Evolutionary conservation across 1,140 invertebrate genomes (phyloP), one percentile per base, ranked within the genome.

Genomic region (Eupristina koningsbergeri): DNA sequence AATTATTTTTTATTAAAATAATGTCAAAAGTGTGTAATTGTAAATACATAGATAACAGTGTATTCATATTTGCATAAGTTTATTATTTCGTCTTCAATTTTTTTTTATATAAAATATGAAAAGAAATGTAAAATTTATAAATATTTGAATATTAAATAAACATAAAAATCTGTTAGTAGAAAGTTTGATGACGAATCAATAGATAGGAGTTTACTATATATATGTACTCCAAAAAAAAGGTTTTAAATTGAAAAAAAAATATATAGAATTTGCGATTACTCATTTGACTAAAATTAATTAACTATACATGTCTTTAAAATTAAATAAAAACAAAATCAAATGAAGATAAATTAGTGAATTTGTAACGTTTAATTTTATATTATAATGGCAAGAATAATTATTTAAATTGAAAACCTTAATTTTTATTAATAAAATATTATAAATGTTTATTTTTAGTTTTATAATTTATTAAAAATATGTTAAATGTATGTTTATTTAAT

Each of bases 111-210:
- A 64, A 80, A 34, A 29, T 47, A 47, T 2, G 15, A 50, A 73
- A n/a, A 71, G 13, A 80, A 80, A 80, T 80, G 26, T 80, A 67
- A 80, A 31, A 53, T 34, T 78, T 80, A 67, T 80, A 31, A 80
- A 50, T 73, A 67, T 80, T 80, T 73, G 34, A 80, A 80, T 80
- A 67, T 80, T 71, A 80, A 80, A 26, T 8, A 80, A 53, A 34
- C 45, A 39, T 58, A 80, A 80, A 58, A 71, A 71, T 5, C 45
- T 71, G 22, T 71, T 47, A 71, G 61, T n/a, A 45, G 58, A 13
- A 58, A 34, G 9, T 77, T 77, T 17, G 17, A 67, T 64, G 22
- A 39, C 36, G 31, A 61, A 61, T 50, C 29, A n/a, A n/a, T n/a
- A n/a, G n/a, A n/a, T n/a, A n/a, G n/a, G n/a, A n/a, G n/a, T n/a